A percentile compares a stretch with the other conserved stretches of the same genome.
Conservation (phyloP, 2,113 vertebrate genomes). For the Dicerorhinus sumatrensis region DNA sequence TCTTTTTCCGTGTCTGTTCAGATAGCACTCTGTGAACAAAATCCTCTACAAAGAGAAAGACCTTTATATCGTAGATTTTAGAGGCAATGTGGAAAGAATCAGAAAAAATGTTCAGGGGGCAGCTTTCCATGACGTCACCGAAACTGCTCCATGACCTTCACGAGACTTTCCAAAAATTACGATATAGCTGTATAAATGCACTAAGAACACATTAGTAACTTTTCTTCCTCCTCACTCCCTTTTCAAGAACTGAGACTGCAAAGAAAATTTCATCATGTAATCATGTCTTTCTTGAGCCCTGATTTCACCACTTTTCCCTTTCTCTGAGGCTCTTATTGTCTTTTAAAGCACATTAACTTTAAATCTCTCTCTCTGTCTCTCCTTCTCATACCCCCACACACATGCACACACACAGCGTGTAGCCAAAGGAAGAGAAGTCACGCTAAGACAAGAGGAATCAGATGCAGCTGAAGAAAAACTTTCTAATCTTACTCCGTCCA, state of each 20-base stretch:
- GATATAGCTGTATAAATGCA: neutral
- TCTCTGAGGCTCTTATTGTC: neutral
- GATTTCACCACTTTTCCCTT: neutral
- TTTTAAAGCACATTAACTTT: neutral
- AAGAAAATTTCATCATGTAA: neutral
- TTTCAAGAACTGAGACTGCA: neutral
- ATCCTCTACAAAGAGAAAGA: neutral
- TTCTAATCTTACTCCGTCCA: neutral
- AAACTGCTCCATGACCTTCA: neutral
- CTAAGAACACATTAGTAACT: neutral
- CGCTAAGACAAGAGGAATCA: neutral
- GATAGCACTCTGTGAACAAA: neutral
- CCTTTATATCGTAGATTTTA: neutral
- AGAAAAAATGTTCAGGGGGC: neutral
- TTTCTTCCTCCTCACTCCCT: neutral
- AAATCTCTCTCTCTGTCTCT: neutral
- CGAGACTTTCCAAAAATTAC: neutral
- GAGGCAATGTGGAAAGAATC: slow-evolving; percentile 11
- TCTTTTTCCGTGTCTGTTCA: neutral
- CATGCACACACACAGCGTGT: neutral
- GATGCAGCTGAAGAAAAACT: neutral
- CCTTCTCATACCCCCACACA: neutral
- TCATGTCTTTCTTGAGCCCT: neutral
- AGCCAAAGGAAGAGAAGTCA: neutral
- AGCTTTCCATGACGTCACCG: neutral